These are phyloP conservation scores for Neoaliturus tenellus DNA, from an alignment of 2,888 invertebrate genomes.

Conservation along the genomic window DNA sequence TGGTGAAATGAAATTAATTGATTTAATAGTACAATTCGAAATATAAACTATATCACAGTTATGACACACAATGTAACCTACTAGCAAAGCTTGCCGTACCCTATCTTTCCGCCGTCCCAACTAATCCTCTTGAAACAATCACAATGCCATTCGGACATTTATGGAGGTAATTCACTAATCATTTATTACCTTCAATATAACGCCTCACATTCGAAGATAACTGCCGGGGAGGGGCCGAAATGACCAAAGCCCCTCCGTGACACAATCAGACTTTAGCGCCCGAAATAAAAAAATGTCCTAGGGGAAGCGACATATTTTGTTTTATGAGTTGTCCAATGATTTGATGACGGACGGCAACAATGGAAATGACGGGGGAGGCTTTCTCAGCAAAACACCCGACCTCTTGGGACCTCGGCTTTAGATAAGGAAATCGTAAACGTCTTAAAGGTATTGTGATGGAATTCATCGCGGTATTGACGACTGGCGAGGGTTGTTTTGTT, in stretches of 20 bases:
- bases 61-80: too few species aligned
- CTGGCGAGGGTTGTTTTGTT: slow-evolving; percentile 9
- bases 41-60: too few species aligned
- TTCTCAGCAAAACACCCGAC: slow-evolving; percentile 14
- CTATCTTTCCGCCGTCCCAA: neutral
- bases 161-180: slow-evolving; percentile 36
- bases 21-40: too few species aligned
- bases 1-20: too few species aligned
- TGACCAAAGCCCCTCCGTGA: slow-evolving; percentile 29
- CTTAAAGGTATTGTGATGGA: slow-evolving; percentile 22
- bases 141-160: neutral
- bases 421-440: slow-evolving; percentile 33
- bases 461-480: slow-evolving; percentile 12
- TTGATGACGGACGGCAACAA: slow-evolving; percentile 48
- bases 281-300: slow-evolving; percentile 44
- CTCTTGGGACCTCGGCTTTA: neutral
- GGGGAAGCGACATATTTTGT: slow-evolving; percentile 56
- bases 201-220: slow-evolving; percentile 14
- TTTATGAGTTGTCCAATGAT: slow-evolving; percentile 56
- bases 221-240: slow-evolving; percentile 8
- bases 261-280: slow-evolving; percentile 57
- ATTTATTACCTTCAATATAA: slow-evolving; percentile 37
- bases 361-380: slow-evolving; percentile 17
- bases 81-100: neutral
- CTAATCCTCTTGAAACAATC: neutral